Base-by-base conservation (phyloP, 1,140 invertebrate species). In the Nasonia giraulti region DNA sequence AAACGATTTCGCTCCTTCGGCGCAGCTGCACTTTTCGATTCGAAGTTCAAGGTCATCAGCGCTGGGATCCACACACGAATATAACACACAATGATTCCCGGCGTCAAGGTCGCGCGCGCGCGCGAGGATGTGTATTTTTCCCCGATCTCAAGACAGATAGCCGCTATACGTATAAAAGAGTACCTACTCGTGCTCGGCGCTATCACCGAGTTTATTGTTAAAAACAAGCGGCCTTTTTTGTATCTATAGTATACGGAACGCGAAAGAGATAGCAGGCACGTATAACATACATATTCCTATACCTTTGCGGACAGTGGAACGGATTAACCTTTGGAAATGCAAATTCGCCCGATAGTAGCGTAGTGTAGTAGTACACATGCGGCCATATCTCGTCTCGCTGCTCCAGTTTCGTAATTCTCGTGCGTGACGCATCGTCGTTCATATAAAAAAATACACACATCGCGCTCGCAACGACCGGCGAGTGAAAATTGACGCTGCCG, bases 371-470 rank as follows among this genome's bases (percentile, higher is more conserved):
- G 50, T 74, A 40, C 20, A 20, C 27, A 11, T 14, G 37, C 14
- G 31, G 55, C 7, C 37, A 7, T 82, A 82, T 82, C 73, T 82
- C 5, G 33, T 37, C 33, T 27, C 71, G 27, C 62, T 68, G 81
- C 81, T 82, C 73, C 44, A 82, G 33, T 82, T 82, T 82, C 80
- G 80, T 74, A 74, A 82, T 17, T 37, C 4, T n/a, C 17, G 6
- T 40, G 55, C 14, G 47, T 73, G 69, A 82, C 69, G 69, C 69
- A 82, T 82, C 80, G 47, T 31, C 44, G 55, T 6, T 62, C 2
- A n/a, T 62, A 23, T 40, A 31, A 37, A 74, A 82, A 81, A 74
- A 20, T 55, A 81, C 17, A 50, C 55, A 8, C 33, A 6, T 33
- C 33, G 33, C 31, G 44, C 31, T n/a, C n/a, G 50, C 31, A 55